A percentile compares a stretch with the other conserved stretches of the same genome.
phyloP scores from a whole-genome alignment of 2,113 vertebrate genomes.

The Oceanites oceanicus region DNA sequence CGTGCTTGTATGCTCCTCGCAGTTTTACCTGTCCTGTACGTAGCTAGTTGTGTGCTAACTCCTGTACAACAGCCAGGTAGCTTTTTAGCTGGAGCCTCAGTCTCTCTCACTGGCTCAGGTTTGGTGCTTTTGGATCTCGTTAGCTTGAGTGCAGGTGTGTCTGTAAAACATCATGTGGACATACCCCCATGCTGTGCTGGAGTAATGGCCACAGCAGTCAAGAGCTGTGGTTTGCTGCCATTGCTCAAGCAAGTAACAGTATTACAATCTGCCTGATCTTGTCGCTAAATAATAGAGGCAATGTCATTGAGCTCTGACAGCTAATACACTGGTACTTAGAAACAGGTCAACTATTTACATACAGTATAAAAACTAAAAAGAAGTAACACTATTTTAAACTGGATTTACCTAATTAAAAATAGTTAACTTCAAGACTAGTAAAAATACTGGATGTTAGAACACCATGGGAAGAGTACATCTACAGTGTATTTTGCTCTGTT shows the following conservation, averaged over 20 bases:
- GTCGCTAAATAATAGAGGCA: background rate
- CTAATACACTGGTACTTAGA: background rate
- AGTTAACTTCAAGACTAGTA: background rate
- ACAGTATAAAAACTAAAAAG: background rate
- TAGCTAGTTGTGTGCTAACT: background rate
- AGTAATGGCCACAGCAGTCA: background rate
- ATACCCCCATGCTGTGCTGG: background rate
- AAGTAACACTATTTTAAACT: background rate
- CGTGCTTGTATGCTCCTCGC: background rate
- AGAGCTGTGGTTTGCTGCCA: background rate
- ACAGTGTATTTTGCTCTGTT: background rate
- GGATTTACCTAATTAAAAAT: background rate
- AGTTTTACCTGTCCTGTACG: background rate
- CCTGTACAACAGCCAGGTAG: background rate
- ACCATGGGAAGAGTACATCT: background rate
- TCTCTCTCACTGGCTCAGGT: background rate
- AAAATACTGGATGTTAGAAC: background rate
- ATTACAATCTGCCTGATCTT: background rate
- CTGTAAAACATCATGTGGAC: background rate
- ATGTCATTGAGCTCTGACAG: background rate
- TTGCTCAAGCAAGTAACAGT: background rate
- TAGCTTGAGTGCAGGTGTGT: background rate
- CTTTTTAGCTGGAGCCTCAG: background rate
- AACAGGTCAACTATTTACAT: background rate
- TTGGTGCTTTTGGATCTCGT: background rate